Percentiles rank a stretch among this genome's conserved stretches.
These are phyloP conservation scores for Narcine bancroftii DNA, from an alignment of 2,113 vertebrate genomes.

Conservation along the genomic window DNA sequence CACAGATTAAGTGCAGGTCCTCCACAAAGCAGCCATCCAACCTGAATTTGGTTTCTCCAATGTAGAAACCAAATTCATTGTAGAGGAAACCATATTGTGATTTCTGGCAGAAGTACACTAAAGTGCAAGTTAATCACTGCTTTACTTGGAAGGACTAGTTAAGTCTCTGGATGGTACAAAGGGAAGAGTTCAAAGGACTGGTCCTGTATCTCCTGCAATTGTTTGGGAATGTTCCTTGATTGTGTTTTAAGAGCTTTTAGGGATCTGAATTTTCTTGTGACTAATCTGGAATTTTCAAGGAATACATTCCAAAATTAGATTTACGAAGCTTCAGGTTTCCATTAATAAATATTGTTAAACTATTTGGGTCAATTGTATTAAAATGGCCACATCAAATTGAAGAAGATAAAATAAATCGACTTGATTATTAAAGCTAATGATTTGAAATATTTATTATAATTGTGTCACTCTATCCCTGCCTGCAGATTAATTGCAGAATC, in stretches of 20 bases:
- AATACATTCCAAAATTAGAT: not conserved
- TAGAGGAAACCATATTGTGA: no score
- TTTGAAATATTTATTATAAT: not conserved
- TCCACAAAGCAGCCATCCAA: no score
- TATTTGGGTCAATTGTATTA: not conserved
- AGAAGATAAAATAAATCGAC: not conserved
- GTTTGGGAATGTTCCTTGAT: not conserved
- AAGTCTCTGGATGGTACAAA: no score
- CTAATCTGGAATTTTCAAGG: not conserved
- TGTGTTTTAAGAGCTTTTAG: not conserved
- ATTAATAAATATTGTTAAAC: not conserved
- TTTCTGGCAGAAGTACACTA: no score
- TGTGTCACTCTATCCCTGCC: not conserved
- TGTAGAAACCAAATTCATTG: no score
- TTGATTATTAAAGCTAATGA: not conserved
- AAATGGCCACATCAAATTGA: not conserved
- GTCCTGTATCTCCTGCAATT: no score
- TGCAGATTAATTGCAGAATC: slow-evolving; percentile 11
- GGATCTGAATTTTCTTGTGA: not conserved
- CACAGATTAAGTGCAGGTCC: no score
- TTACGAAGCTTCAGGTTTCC: not conserved
- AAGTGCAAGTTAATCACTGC: no score
- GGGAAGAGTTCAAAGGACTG: no score
- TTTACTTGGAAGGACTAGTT: no score
- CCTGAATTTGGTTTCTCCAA: no score